Evolutionary conservation across 2,797 vertebrate genomes (phyloP).

Genomic region (Podargus strigoides): DNA sequence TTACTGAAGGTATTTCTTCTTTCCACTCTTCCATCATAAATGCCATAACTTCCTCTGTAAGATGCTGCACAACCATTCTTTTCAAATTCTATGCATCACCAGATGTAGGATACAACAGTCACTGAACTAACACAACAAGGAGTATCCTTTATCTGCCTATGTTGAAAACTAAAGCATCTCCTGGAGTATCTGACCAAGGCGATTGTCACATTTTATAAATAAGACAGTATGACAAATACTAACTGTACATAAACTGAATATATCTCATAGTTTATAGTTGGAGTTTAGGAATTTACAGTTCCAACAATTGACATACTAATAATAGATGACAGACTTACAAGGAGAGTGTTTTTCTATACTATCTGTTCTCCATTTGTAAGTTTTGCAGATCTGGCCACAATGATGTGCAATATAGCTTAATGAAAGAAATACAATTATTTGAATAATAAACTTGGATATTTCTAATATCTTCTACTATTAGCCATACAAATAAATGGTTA

Average conservation of each 20-base stretch:
- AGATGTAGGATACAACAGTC: not conserved
- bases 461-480: not conserved
- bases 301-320: not conserved
- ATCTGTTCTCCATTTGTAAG: not conserved
- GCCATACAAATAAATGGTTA: not conserved
- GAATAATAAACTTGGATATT: not conserved
- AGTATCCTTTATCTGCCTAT: not conserved
- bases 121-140: not conserved
- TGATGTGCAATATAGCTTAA: not conserved
- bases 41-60: not conserved
- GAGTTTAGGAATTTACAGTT: not conserved
- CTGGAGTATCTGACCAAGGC: not conserved
- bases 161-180: not conserved
- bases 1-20: not conserved
- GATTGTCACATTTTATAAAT: not conserved
- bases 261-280: not conserved
- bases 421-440: not conserved
- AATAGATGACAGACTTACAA: not conserved
- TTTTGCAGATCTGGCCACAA: not conserved
- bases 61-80: not conserved
- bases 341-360: not conserved
- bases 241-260: not conserved
- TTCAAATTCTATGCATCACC: not conserved
- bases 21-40: not conserved
- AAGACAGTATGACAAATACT: not conserved